A percentile compares a stretch with the other conserved stretches of the same genome.
phyloP scores from a whole-genome alignment of 2,797 vertebrate genomes.

The Cyclopterus lumpus region DNA sequence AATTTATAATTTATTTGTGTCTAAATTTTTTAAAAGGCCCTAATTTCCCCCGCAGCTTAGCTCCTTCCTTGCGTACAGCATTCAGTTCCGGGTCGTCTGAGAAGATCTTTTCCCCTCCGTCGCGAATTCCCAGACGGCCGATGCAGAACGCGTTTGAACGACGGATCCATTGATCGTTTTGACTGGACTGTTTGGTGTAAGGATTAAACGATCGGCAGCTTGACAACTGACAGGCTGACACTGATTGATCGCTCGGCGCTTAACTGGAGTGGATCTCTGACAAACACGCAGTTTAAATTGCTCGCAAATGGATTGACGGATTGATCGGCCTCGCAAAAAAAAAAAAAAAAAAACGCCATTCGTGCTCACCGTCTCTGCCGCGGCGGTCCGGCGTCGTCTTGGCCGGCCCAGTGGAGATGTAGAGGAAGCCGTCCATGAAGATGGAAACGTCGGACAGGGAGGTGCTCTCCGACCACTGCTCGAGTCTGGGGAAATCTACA shows the following conservation, averaged over 20 bases:
- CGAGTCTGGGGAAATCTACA: constrained; percentile 89
- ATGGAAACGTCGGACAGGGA: constrained; percentile 78
- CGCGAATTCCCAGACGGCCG: constrained; percentile 43
- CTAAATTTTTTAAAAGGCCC: constrained; percentile 9
- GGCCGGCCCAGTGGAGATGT: constrained; percentile 82
- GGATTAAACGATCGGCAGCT: constrained; percentile 71
- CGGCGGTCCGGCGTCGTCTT: constrained; percentile 88
- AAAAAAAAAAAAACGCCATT: too few species aligned
- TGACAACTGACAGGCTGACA: constrained; percentile 71
- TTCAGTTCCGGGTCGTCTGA: constrained; percentile 25
- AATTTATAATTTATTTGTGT: background rate
- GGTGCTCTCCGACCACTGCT: constrained; percentile 80
- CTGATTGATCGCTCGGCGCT: constrained; percentile 71
- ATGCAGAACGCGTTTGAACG: constrained; percentile 49
- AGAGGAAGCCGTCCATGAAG: constrained; percentile 95
- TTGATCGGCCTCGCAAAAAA: constrained; percentile 54
- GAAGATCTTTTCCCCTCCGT: constrained; percentile 49
- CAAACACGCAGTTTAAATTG: constrained; percentile 61
- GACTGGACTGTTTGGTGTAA: constrained; percentile 63
- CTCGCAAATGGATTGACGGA: constrained; percentile 62
- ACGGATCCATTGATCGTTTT: constrained; percentile 68
- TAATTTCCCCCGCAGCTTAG: constrained; percentile 2
- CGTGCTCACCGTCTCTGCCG: constrained; percentile 87
- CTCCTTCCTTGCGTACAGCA: background rate
- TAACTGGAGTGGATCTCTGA: constrained; percentile 69